Evolutionary conservation across 2,797 vertebrate species (phyloP), one percentile per base, ranked within the genome.

Genomic region (Sebastes aleutianus): DNA sequence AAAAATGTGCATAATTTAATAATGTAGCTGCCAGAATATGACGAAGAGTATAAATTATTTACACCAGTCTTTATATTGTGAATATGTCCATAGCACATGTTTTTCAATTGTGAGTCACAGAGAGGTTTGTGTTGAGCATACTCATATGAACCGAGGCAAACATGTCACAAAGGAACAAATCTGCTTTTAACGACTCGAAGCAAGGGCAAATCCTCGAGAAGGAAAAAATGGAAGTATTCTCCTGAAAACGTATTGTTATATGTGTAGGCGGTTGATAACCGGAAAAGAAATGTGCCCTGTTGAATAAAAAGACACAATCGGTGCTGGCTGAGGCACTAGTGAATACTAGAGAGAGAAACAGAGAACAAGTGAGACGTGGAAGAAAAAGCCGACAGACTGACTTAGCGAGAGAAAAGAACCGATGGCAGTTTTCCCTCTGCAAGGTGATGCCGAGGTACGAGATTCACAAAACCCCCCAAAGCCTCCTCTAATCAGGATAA

Each of bases 401-500:
- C 18, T 54, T 32, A 74, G 66, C 4, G 2, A 63, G 36, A 78
- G 34, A 76, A 79, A 70, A 70, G 54, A 75, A 78, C 24, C 3
- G 6, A 74, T 70, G 79, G 78, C 83, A 72, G 68, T 56, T 86
- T 80, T 87, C 78, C 85, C 58, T 87, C 80, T 81, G 72, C 89
- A 90, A 93, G 90, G 80, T 88, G 91, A 94, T 6, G 75, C 75
- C 1, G 73, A 80, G 82, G 83, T 62, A 89, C 80, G 8, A 88
- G 88, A 91, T 92, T 90, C 89, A 82, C 79, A 64, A 85, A 72
- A 11, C 43, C 82, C 74, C 80, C 64, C 29, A 24, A 83, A 80
- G 80, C 80, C 80, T 87, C 72, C 84, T 89, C 84, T 94, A 94
- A 95, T 93, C 91, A 93, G 90, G 91, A 93, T 87, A 95, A 88